Evolutionary conservation across 92 coral and sea anemone species (phyloP), one percentile per base, ranked within the genome.

Genomic region (Actinostola sp.): DNA sequence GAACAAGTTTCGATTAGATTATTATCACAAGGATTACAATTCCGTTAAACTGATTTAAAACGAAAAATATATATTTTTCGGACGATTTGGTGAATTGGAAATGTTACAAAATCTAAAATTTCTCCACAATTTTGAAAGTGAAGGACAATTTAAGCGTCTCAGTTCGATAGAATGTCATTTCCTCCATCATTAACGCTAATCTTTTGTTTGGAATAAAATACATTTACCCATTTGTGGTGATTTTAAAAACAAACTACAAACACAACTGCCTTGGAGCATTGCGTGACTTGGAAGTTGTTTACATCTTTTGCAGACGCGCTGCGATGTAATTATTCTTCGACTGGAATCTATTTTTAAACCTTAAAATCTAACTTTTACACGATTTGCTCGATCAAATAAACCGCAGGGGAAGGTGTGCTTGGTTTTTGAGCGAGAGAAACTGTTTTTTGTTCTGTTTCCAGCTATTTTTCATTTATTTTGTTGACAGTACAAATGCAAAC

Each of bases 281-380:
- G 59, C 74, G 74, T 68, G 74, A 68, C 74, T 24, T 15, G 27
- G 27, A 23, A 6, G 5, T 12, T 68, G 74, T 68, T 67, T 49
- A 67, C 73, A 50, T 16, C 32, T 8, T 36, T 23, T 51, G n/a
- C 70, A 39, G 53, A 16, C 53, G 23, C 23, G 42, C 19, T 6
- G 23, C 53, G 19, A 13, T 6, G n/a, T n/a, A 46, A 19, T 46
- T 13, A 46, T 46, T 46, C 42, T 36, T 36, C 6, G 42, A 4
- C 42, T 36, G 42, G 11, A 36, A 36, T 36, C 4, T n/a, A 36
- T 11, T 4, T 36, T 4, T 36, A 36, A 4, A 4, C 42, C 6
- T 4, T 36, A 4, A 36, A 36, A 36, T 4, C 42, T 4, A 36
- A 36, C n/a, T 36, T 36, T 36, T 36, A 36, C 6, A 11, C 42